These are phyloP conservation scores for Helicoverpa assulta DNA, from an alignment of 2,888 invertebrate genomes.

Conservation along the genomic window DNA sequence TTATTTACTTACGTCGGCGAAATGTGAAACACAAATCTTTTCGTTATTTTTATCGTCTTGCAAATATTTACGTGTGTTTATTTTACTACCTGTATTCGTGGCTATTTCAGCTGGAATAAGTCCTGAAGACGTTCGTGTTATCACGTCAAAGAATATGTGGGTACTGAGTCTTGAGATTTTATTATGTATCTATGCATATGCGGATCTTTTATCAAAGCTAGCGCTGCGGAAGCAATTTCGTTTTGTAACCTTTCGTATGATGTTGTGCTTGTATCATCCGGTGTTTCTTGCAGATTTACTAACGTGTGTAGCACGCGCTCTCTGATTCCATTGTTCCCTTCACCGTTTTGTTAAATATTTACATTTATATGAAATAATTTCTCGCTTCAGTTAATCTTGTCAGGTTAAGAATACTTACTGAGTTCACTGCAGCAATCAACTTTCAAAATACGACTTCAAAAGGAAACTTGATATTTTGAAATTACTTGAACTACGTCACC, in stretches of 20 bases:
- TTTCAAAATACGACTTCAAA: conserved; percentile 28
- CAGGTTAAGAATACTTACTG: background rate
- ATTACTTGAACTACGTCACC: conserved; percentile 23
- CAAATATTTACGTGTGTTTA: conserved; percentile 42
- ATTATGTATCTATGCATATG: conserved; percentile 58
- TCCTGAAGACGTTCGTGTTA: conserved; percentile 39
- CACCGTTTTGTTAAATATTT: conserved; percentile 7
- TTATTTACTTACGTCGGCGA: background rate
- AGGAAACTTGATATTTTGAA: conserved; percentile 4
- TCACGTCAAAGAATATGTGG: conserved; percentile 47
- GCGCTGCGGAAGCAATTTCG: conserved; percentile 75
- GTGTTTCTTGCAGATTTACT: conserved; percentile 64
- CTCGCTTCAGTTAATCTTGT: conserved; percentile 1
- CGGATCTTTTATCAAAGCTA: conserved; percentile 70
- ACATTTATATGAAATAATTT: conserved; percentile 9
- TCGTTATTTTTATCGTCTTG: conserved; percentile 38
- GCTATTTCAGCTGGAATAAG: conserved; percentile 39
- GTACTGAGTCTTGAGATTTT: conserved; percentile 51
- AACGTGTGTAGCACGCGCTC: conserved; percentile 30
- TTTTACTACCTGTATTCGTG: conserved; percentile 35
- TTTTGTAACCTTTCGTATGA: conserved; percentile 73
- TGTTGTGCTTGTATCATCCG: conserved; percentile 54
- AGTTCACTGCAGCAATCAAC: conserved; percentile 11
- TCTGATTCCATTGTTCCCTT: conserved; percentile 41
- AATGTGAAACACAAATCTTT: conserved; percentile 21